These are phyloP conservation scores for Irena cyanogastra DNA, from an alignment of 2,113 vertebrate genomes.

Conservation along the genomic window DNA sequence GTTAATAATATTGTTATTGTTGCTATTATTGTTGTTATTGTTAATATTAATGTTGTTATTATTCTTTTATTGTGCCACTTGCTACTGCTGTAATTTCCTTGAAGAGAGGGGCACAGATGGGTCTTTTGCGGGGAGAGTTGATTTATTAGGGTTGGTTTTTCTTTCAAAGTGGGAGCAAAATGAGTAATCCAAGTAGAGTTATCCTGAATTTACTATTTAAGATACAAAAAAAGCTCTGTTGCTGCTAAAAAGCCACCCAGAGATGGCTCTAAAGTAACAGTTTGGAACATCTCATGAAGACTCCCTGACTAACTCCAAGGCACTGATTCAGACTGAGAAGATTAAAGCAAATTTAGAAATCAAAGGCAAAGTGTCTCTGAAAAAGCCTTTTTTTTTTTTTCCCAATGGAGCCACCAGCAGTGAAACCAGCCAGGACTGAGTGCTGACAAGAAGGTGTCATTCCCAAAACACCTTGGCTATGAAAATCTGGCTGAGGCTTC, in stretches of 20 bases:
- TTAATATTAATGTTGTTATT: not conserved
- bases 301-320: not conserved
- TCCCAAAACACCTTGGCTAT: not conserved
- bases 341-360: not conserved
- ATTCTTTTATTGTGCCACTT: not conserved
- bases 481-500: not conserved
- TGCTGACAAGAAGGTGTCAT: not conserved
- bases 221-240: not conserved
- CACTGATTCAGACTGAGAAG: not conserved
- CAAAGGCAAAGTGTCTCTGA: not conserved
- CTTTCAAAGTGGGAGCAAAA: not conserved
- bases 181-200: not conserved
- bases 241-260: not conserved
- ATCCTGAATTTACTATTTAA: not conserved
- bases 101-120: not conserved
- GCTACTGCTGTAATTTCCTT: not conserved
- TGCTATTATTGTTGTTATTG: not conserved
- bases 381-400: not conserved
- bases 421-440: not conserved
- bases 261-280: slow-evolving; percentile 25
- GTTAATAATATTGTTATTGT: not conserved
- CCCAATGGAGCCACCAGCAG: not conserved
- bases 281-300: not conserved
- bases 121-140: not conserved
- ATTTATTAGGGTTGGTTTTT: not conserved